Conservation (phyloP, 2,797 vertebrate species). For the Enteromius paludinosus region DNA sequence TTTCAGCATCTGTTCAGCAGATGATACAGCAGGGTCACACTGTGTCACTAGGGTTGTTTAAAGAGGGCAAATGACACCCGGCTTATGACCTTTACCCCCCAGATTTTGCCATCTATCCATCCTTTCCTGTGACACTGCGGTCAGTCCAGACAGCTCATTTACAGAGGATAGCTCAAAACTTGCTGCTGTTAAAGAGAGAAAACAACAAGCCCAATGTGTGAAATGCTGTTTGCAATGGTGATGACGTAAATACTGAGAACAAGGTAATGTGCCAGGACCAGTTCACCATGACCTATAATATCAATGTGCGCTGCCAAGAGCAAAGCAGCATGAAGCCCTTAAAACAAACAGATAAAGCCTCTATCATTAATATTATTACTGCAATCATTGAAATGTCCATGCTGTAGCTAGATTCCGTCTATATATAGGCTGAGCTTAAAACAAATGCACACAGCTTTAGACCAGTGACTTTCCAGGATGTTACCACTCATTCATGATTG, state of each 20-base stretch:
- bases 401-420: not conserved
- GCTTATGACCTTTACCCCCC: not conserved
- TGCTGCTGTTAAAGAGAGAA: not conserved
- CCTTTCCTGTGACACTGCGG: not conserved
- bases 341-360: slow-evolving; percentile 9
- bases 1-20: slow-evolving; percentile 30
- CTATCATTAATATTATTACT: not conserved
- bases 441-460: not conserved
- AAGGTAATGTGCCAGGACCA: slow-evolving; percentile 20
- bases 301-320: slow-evolving; percentile 31
- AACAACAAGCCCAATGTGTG: not conserved
- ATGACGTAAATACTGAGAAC: slow-evolving; percentile 8
- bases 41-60: slow-evolving; percentile 19
- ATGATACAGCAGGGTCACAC: slow-evolving; percentile 33
- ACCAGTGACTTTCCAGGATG: not conserved
- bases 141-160: slow-evolving; percentile 18
- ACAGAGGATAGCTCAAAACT: not conserved
- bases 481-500: not conserved
- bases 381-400: not conserved
- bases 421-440: not conserved
- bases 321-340: not conserved
- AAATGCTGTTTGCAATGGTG: not conserved
- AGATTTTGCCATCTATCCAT: not conserved
- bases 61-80: slow-evolving; percentile 38
- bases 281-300: slow-evolving; percentile 48